Base-by-base conservation (phyloP, 2,113 vertebrate species). In the Phalacrocorax carbo region DNA sequence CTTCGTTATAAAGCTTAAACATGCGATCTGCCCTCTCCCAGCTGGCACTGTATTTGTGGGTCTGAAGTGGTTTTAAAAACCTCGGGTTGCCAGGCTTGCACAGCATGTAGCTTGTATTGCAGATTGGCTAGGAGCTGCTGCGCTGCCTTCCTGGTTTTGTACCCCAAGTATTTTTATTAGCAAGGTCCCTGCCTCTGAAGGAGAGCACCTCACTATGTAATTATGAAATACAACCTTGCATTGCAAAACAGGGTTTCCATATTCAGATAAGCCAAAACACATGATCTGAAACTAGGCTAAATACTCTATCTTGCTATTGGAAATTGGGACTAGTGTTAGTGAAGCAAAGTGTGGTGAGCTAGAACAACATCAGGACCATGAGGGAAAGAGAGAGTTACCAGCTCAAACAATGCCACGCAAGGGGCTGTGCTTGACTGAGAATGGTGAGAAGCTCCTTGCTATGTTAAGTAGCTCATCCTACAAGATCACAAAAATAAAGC, bases 1-100 rank as follows among this genome's bases (percentile, higher is more conserved):
- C 94, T 95, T 95, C 10, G 32, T 91, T 97, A 76, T 11, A 55
- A 96, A 94, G 89, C 91, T 95, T 95, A 68, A 94, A 91, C 94
- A 95, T 88, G 91, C 62, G 61, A 88, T 95, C 94, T 95, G 89
- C 94, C 95, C 94, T 94, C 94, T 96, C 91, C 96, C 87, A 96
- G 89, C 91, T 97, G 95, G 93, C 30, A 4, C 91, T n/a, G 70
- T 72, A 25, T 97, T 90, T 81, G 93, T 87, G 91, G 91, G 95
- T n/a, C 87, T 96, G 89, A 89, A 94, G 62, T 69, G 90, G 79
- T 80, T 96, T 82, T 61, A 54, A 83, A 93, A 90, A 18, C 51
- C 60, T 73, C 15, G 71, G 78, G 62, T 77, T 96, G 89, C 86
- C 89, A 94, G 85, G 94, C 95, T 93, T 77, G 93, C 85, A 19